These are phyloP conservation scores for Chironomus striatipennis DNA, from an alignment of 1,140 invertebrate genomes.

Conservation along the genomic window DNA sequence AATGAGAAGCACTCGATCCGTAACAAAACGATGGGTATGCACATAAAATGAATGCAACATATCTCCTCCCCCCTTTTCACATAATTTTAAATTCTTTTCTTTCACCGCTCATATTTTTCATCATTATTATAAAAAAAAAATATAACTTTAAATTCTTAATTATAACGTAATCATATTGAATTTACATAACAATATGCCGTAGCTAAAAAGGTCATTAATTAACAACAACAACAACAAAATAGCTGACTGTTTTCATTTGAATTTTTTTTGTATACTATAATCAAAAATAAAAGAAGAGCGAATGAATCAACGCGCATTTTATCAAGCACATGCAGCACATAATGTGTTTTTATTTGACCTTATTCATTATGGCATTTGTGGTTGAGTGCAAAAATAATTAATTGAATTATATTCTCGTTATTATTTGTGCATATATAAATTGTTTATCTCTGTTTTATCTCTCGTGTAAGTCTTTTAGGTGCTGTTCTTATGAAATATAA, in stretches of 20 bases:
- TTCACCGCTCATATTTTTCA: too few relatives aligned
- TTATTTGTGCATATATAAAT: too few relatives aligned
- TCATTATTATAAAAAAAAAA: too few relatives aligned
- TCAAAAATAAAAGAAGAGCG: background rate
- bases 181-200: background rate
- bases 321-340: background rate
- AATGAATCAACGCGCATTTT: background rate
- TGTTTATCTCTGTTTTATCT: too few relatives aligned
- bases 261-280: background rate
- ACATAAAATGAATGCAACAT: background rate
- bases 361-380: background rate
- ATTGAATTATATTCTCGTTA: slow-evolving; percentile 15
- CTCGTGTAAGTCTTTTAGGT: too few relatives aligned
- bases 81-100: too few relatives aligned
- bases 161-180: background rate
- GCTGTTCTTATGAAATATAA: too few relatives aligned
- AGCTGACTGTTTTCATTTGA: background rate
- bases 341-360: background rate
- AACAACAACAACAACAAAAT: background rate
- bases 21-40: background rate
- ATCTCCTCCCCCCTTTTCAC: too few relatives aligned
- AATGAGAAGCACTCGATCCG: background rate
- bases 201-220: background rate
- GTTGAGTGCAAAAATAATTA: slow-evolving; percentile 14
- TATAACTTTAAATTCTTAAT: background rate